phyloP scores from a whole-genome alignment of 2,888 invertebrate genomes.

The Rotaria socialis region DNA sequence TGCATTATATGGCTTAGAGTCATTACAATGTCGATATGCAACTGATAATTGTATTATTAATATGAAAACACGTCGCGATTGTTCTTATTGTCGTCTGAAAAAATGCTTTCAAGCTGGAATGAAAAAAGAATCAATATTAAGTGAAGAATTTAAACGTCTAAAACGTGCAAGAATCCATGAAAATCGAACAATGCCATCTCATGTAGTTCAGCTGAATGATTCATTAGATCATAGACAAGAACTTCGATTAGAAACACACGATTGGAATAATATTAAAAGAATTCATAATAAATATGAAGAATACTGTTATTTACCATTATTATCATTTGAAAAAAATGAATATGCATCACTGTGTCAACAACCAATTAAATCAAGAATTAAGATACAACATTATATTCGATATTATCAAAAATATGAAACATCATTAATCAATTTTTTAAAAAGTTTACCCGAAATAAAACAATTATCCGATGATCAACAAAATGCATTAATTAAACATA shows the following conservation, averaged over 20 bases:
- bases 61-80: neutral
- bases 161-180: neutral
- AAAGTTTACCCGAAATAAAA: neutral
- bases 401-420: neutral
- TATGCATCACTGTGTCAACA: neutral
- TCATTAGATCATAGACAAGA: neutral
- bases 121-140: neutral
- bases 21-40: neutral
- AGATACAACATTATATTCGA: neutral
- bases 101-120: neutral
- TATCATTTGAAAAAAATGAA: neutral
- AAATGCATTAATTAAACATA: neutral
- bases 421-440: neutral
- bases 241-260: neutral
- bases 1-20: neutral
- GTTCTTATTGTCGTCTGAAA: conserved; percentile 13
- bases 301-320: neutral
- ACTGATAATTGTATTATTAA: neutral
- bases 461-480: neutral
- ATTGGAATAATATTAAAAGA: neutral
- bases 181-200: neutral
- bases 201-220: neutral
- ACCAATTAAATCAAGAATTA: neutral
- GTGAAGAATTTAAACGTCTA: neutral
- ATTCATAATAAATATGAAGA: neutral